Conservation (phyloP, 2,113 vertebrate species). For the Hypomesus transpacificus region DNA sequence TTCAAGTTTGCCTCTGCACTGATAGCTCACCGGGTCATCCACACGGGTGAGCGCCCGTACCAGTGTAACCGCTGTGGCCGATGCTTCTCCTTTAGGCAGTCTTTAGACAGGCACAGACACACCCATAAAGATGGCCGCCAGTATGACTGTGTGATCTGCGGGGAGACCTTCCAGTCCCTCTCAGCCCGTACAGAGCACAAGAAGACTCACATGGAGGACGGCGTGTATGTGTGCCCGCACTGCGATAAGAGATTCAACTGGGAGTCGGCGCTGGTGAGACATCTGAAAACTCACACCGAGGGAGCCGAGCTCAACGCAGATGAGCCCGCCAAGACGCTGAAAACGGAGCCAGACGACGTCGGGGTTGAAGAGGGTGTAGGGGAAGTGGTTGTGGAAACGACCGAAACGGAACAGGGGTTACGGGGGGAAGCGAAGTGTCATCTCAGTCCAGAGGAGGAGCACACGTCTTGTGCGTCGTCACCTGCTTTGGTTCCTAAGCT, state of each 20-base stretch:
- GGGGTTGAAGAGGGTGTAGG: not conserved
- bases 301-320: not conserved
- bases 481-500: not conserved
- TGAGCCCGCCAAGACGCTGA: not conserved
- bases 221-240: slow-evolving; percentile 17
- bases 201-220: slow-evolving; percentile 36
- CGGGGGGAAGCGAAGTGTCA: not conserved
- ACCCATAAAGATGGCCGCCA: slow-evolving; percentile 42
- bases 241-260: slow-evolving; percentile 44
- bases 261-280: slow-evolving; percentile 47
- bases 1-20: slow-evolving; percentile 79
- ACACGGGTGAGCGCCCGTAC: slow-evolving; percentile 67
- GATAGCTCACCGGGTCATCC: slow-evolving; percentile 73
- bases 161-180: slow-evolving; percentile 33
- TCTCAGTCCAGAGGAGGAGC: not conserved
- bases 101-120: slow-evolving; percentile 57
- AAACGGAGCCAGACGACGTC: not conserved
- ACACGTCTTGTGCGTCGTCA: not conserved
- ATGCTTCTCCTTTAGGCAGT: slow-evolving; percentile 67
- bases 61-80: slow-evolving; percentile 55
- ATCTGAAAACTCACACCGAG: slow-evolving; percentile 52
- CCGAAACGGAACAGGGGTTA: not conserved
- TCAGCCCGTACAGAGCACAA: slow-evolving; percentile 44
- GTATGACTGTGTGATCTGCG: slow-evolving; percentile 42
- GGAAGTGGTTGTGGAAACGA: not conserved